Conservation (phyloP, 2,888 invertebrate species). For the Cryptocephalus moraei region DNA sequence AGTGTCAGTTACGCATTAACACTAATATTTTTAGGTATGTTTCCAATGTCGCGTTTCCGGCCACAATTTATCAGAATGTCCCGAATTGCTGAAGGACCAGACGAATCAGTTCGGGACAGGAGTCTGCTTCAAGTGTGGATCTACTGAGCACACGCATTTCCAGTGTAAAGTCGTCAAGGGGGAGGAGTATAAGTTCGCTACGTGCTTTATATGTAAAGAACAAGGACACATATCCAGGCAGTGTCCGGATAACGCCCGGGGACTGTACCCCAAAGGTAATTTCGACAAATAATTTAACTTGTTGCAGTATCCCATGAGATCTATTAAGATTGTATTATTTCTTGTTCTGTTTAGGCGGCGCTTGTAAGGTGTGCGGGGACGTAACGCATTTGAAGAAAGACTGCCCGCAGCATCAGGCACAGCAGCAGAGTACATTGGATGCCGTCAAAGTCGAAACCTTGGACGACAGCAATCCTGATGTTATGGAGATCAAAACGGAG, state of each 20-base stretch:
- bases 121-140: constrained; percentile 84
- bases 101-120: constrained; percentile 44
- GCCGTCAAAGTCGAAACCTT: constrained; percentile 24
- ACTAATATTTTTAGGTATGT: constrained; percentile 46
- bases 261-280: constrained; percentile 59
- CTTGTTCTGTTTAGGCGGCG: constrained; percentile 36
- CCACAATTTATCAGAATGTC: constrained; percentile 74
- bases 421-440: constrained; percentile 24
- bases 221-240: constrained; percentile 80
- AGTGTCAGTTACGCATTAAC: neutral
- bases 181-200: constrained; percentile 67
- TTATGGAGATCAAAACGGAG: constrained; percentile 16
- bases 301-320: neutral
- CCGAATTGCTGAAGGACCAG: constrained; percentile 48
- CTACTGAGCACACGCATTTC: constrained; percentile 72
- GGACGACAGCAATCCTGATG: constrained; percentile 27
- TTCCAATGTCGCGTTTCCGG: constrained; percentile 72
- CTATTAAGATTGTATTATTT: neutral
- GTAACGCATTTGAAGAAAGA: constrained; percentile 76
- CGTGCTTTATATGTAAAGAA: constrained; percentile 81
- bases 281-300: neutral
- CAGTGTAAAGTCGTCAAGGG: constrained; percentile 59
- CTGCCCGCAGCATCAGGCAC: constrained; percentile 49
- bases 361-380: constrained; percentile 75
- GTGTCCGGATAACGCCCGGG: constrained; percentile 80